Conservation (phyloP, 1,140 invertebrate genomes). For the Nasonia longicornis region DNA sequence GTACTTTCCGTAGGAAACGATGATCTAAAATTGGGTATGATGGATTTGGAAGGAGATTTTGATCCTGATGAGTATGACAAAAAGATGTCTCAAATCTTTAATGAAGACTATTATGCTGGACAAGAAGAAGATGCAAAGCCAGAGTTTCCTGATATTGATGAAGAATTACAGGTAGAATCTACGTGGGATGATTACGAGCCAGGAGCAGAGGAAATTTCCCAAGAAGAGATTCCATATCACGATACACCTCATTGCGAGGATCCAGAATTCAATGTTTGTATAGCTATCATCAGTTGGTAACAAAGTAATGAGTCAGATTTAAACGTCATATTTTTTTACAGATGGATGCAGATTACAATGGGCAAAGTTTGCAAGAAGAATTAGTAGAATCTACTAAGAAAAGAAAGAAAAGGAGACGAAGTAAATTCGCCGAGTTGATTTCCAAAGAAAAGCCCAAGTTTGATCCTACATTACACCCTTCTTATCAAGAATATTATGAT, state of each 20-base stretch:
- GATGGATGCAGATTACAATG: slow-evolving; percentile 92
- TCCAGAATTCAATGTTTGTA: slow-evolving; percentile 78
- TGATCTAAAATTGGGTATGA: slow-evolving; percentile 70
- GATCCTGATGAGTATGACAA: slow-evolving; percentile 90
- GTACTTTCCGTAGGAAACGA: slow-evolving; percentile 68
- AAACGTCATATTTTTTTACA: slow-evolving; percentile 58
- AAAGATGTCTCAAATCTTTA: slow-evolving; percentile 89
- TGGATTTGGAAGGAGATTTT: slow-evolving; percentile 88
- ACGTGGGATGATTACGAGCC: slow-evolving; percentile 82
- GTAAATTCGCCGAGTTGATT: slow-evolving; percentile 80
- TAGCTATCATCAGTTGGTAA: slow-evolving; percentile 32
- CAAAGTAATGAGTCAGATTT: neutral
- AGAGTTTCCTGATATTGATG: slow-evolving; percentile 83
- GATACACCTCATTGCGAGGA: slow-evolving; percentile 79
- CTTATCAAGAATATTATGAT: slow-evolving; percentile 90
- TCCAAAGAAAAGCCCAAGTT: slow-evolving; percentile 83
- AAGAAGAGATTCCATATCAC: slow-evolving; percentile 53
- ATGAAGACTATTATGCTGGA: slow-evolving; percentile 86
- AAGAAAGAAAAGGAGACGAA: slow-evolving; percentile 74
- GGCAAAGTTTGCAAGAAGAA: slow-evolving; percentile 68
- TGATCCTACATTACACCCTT: slow-evolving; percentile 78
- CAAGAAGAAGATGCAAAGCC: slow-evolving; percentile 82
- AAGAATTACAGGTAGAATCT: slow-evolving; percentile 78
- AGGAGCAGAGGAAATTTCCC: slow-evolving; percentile 57
- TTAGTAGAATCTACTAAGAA: slow-evolving; percentile 71